Conservation (phyloP, 2,888 invertebrate species). For the Macrostomum cliftonense region DNA sequence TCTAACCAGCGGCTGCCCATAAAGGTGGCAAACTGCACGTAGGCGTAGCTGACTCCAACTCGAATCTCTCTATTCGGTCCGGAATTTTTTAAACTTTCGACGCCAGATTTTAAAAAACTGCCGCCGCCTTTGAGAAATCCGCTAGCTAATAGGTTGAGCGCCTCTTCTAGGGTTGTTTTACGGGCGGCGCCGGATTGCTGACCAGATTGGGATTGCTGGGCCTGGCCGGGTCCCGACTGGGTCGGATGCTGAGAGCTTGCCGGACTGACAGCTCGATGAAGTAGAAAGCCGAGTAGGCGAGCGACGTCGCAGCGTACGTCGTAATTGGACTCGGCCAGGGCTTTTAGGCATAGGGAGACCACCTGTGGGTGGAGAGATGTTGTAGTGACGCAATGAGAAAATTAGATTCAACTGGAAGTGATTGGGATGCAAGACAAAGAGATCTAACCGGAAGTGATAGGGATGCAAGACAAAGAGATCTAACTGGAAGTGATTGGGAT, state of each 20-base stretch:
- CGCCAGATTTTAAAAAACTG: conserved; percentile 52
- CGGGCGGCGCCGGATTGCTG: background rate
- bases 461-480: too few species aligned
- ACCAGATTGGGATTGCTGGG: background rate
- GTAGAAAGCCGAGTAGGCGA: conserved; percentile 64
- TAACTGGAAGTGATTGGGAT: too few species aligned
- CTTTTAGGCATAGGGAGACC: conserved; percentile 70
- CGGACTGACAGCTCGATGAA: conserved; percentile 45
- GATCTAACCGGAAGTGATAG: too few species aligned
- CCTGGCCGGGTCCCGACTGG: background rate
- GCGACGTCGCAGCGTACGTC: conserved; percentile 78
- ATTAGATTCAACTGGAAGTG: too few species aligned
- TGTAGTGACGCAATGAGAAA: too few species aligned
- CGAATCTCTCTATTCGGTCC: conserved; percentile 73
- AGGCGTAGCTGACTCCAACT: conserved; percentile 91
- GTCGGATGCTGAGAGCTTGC: background rate
- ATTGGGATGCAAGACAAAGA: too few species aligned
- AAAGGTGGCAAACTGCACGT: conserved; percentile 77
- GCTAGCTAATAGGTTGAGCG: conserved; percentile 67
- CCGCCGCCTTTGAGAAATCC: conserved; percentile 85
- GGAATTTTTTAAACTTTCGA: too few species aligned
- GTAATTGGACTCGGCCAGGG: conserved; percentile 75
- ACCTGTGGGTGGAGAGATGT: too few species aligned
- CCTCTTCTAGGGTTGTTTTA: conserved; percentile 52
- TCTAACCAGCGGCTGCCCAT: conserved; percentile 88